These are phyloP conservation scores for Myiotriccus ornatus DNA, from an alignment of 2,797 vertebrate genomes.

Conservation along the genomic window DNA sequence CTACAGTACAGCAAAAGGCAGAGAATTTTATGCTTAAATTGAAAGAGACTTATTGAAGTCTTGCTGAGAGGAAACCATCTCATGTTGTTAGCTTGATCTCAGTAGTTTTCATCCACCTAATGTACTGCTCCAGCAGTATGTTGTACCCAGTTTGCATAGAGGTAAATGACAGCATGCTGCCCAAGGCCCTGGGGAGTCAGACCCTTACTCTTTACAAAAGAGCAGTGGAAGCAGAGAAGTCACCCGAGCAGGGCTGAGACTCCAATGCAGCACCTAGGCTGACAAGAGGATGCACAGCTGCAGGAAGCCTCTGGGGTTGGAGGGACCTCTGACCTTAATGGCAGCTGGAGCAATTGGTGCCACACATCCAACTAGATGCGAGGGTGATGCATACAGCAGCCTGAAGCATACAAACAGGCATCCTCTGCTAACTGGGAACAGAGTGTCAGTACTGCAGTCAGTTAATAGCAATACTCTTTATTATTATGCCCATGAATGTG, in stretches of 20 bases:
- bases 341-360: background rate
- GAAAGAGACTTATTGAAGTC: background rate
- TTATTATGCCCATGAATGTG: background rate
- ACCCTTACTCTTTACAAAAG: background rate
- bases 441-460: background rate
- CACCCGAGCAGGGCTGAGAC: background rate
- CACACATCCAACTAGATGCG: background rate
- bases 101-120: background rate
- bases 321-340: background rate
- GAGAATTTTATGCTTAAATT: conserved; percentile 24
- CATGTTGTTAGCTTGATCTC: conserved; percentile 2
- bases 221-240: background rate
- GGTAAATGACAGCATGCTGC: background rate
- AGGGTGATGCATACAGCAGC: background rate
- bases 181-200: background rate
- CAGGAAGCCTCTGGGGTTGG: background rate
- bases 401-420: background rate
- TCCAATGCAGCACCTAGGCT: background rate
- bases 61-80: conserved; percentile 10
- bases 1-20: background rate
- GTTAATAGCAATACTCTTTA: background rate
- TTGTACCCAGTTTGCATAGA: background rate
- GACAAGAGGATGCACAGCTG: background rate
- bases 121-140: background rate
- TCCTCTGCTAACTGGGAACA: background rate